A percentile compares a stretch with the other conserved stretches of the same genome.
Conservation (phyloP, 2,113 vertebrate genomes). For the Apus apus region DNA sequence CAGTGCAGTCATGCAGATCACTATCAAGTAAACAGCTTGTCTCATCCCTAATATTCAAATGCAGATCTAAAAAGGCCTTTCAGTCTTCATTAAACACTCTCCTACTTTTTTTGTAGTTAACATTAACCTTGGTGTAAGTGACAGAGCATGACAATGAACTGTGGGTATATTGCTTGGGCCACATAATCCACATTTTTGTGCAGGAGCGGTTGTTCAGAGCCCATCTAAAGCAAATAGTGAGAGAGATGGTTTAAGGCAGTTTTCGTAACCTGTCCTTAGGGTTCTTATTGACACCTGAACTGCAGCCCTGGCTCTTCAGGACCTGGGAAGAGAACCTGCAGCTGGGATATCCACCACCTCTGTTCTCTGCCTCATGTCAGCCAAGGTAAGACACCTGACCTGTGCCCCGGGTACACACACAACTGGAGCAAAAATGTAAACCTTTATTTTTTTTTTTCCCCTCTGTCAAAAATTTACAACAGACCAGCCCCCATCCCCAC, state of each 20-base stretch:
- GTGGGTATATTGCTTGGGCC: not conserved
- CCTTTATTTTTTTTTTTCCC: not conserved
- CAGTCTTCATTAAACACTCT: not conserved
- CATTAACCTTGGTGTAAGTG: not conserved
- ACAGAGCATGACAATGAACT: too few species aligned
- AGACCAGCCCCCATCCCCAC: not conserved
- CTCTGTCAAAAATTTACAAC: not conserved
- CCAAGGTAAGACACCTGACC: not conserved
- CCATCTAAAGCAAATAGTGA: not conserved
- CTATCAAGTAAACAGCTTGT: rapidly evolving
- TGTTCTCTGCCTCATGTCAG: rapidly evolving
- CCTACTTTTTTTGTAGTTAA: not conserved
- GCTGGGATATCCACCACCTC: not conserved
- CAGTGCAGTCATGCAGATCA: not conserved
- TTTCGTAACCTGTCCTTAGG: not conserved
- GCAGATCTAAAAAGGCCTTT: not conserved
- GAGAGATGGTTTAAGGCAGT: not conserved
- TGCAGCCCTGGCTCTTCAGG: rapidly evolving
- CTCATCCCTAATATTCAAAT: not conserved
- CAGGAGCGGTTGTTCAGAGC: not conserved
- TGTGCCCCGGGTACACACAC: not conserved
- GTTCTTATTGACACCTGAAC: not conserved
- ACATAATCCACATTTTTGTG: not conserved
- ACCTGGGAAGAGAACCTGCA: not conserved
- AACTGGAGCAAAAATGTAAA: not conserved